Evolutionary conservation across 2,113 vertebrate species (phyloP).

Genomic region (Hydrolagus affinis): DNA sequence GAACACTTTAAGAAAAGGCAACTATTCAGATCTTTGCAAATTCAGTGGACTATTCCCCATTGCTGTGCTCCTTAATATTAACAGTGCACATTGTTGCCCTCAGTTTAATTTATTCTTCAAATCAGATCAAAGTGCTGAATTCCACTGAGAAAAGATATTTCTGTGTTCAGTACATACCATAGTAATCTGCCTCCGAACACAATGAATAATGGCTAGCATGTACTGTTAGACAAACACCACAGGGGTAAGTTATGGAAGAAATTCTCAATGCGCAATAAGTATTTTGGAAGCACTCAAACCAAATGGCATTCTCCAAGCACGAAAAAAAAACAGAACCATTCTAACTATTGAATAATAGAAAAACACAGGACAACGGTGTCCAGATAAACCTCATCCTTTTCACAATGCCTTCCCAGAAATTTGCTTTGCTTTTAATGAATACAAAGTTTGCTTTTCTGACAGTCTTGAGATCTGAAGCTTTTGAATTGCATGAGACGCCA

Average conservation of each 20-base stretch:
- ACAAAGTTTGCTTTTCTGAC: neutral
- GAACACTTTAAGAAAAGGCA: too few relatives aligned
- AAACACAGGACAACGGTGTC: neutral
- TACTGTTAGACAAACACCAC: neutral
- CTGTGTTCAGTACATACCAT: neutral
- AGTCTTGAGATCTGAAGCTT: too few relatives aligned
- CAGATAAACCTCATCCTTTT: neutral
- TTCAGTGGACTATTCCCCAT: neutral
- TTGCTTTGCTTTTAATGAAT: too few relatives aligned
- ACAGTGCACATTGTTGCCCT: neutral
- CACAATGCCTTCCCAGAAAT: neutral
- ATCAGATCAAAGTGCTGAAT: neutral
- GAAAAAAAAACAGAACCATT: neutral
- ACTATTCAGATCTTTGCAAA: neutral
- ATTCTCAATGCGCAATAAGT: neutral
- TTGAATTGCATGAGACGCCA: neutral
- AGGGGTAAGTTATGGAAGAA: neutral
- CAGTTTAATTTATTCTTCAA: conserved; percentile 6
- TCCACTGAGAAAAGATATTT: neutral
- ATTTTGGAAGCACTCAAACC: conserved; percentile 19
- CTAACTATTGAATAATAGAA: neutral
- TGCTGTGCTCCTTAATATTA: neutral
- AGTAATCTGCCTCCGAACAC: neutral
- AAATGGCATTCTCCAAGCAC: neutral
- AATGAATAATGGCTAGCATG: neutral